Percentiles rank a stretch among this genome's conserved stretches.
Conservation (phyloP, 1,140 invertebrate species). For the Drosophila murphyi region DNA sequence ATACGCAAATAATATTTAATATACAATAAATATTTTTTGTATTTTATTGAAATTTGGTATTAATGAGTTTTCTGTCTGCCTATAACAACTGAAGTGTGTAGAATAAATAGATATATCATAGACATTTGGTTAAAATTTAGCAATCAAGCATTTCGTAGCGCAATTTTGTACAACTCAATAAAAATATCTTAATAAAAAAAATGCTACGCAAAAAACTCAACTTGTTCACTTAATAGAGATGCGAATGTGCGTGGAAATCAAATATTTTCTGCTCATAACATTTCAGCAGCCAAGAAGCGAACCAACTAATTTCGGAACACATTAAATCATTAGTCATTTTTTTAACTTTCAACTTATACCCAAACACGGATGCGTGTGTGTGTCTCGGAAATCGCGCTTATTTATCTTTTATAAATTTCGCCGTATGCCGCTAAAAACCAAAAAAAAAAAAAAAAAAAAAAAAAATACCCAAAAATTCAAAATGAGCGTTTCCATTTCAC, state of each 20-base stretch:
- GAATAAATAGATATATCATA: no score
- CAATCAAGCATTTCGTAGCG: no score
- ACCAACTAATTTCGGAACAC: conserved; percentile 65
- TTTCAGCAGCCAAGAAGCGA: conserved; percentile 11
- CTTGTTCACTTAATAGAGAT: neutral
- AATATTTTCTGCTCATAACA: neutral
- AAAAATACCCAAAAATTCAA: conserved; percentile 6
- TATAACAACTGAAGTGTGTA: no score
- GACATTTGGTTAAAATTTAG: no score
- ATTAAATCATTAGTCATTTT: conserved; percentile 78
- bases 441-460: conserved; percentile 11
- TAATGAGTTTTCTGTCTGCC: no score
- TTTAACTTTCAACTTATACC: conserved; percentile 68
- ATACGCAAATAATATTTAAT: no score
- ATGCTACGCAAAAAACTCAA: neutral
- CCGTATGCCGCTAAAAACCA: conserved; percentile 32
- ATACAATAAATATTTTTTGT: neutral
- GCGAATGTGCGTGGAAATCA: neutral
- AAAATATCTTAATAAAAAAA: neutral
- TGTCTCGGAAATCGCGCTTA: conserved; percentile 68
- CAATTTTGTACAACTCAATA: no score
- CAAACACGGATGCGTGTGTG: conserved; percentile 25
- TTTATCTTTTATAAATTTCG: conserved; percentile 74
- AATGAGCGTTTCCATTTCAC: conserved; percentile 24
- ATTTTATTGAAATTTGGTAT: no score